Evolutionary conservation across 2,113 vertebrate genomes (phyloP), one percentile per base, ranked within the genome.

Genomic region (Chlamydotis undulata): DNA sequence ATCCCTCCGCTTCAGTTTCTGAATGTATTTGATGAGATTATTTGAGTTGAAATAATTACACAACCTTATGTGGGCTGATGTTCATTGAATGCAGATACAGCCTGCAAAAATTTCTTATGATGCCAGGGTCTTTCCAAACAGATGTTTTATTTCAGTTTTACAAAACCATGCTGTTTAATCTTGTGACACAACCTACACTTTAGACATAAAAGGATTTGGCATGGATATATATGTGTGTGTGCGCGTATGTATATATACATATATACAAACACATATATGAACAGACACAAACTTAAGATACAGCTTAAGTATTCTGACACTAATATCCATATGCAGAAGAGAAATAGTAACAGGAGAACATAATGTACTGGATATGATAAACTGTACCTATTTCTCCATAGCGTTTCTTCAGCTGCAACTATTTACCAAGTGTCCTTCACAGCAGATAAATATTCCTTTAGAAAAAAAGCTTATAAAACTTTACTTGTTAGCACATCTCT

Each of bases 81-180:
- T 89, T 96, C 82, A 77, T 35, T 96, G 74, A 83, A 64, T 24
- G 33, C 52, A 95, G 86, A 93, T 31, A 53, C 13, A 52, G 81
- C 31, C 59, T 83, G 76, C 47, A 83, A 68, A 64, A 63, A 23
- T 11, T 81, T 71, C 79, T 93, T 84, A 83, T 56, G 75, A 53
- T 43, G 81, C 35, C n/a, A 81, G 55, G 43, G 61, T 21, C 56
- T 94, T 95, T 93, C 76, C 74, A 73, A 97, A 73, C 97, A 98
- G 93, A 94, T 94, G 96, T 94, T 96, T 98, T 93, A 78, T 91
- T 97, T 98, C 93, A 97, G 65, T 89, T 96, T 95, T 71, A 96
- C 80, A 89, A 96, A 96, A 70, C 59, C 57, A 57, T 70, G 75
- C 56, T 85, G 87, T 94, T 87, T 92, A 94, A 97, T 97, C 96